Conservation (phyloP, 2,888 invertebrate species). For the Ecliptopera silaceata region DNA sequence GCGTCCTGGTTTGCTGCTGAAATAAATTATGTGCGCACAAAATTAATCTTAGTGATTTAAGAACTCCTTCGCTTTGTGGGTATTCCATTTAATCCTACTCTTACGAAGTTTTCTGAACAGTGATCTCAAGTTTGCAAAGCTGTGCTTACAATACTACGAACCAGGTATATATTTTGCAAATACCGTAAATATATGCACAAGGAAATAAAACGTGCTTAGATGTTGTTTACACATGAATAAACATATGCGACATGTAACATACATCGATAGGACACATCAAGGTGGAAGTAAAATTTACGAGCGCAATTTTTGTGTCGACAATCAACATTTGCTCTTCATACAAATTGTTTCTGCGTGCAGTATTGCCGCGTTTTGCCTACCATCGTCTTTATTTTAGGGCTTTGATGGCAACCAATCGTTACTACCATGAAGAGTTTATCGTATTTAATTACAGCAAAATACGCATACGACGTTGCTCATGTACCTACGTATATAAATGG, state of each 20-base stretch:
- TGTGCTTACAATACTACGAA: not conserved
- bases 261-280: conserved; percentile 20
- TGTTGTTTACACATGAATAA: conserved; percentile 15
- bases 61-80: conserved; percentile 64
- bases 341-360: conserved; percentile 39
- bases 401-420: conserved; percentile 25
- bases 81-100: conserved; percentile 33
- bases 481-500: conserved; percentile 23
- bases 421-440: conserved; percentile 30
- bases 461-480: conserved; percentile 41
- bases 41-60: conserved; percentile 79
- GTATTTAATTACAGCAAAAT: conserved; percentile 47
- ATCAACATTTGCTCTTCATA: conserved; percentile 37
- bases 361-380: conserved; percentile 20
- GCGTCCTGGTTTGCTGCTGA: conserved; percentile 73
- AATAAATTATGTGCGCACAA: conserved; percentile 79
- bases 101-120: conserved; percentile 25
- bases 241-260: conserved; percentile 10
- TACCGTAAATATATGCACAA: conserved; percentile 1
- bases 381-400: conserved; percentile 26
- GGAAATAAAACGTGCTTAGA: conserved; percentile 15
- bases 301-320: conserved; percentile 31
- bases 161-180: not conserved
- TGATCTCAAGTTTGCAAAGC: conserved; percentile 16
- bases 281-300: conserved; percentile 38